phyloP scores from a whole-genome alignment of 2,113 vertebrate species.

The Rhea americana region DNA sequence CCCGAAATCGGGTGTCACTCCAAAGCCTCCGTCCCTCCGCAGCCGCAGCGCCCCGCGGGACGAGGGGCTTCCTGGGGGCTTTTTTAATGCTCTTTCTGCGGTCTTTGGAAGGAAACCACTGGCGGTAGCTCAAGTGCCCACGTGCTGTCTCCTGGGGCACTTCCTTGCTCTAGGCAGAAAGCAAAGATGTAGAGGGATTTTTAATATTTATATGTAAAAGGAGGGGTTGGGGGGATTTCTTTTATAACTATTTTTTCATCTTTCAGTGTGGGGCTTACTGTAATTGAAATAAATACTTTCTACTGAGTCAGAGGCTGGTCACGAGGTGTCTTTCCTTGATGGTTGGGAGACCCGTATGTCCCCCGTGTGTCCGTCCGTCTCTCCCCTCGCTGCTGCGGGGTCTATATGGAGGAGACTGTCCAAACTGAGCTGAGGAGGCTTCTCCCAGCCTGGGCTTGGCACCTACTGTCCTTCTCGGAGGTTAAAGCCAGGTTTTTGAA shows the following conservation, averaged over 20 bases:
- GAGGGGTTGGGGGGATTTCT: not conserved
- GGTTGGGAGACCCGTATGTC: not conserved
- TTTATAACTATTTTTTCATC: conserved; percentile 70
- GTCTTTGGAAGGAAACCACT: conserved; percentile 19
- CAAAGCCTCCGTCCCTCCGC: not conserved
- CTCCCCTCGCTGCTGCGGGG: accelerated
- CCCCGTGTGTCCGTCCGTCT: not conserved
- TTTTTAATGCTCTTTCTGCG: not conserved
- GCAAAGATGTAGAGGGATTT: not conserved
- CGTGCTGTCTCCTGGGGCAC: not conserved
- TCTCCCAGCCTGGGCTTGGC: not conserved
- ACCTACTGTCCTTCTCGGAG: accelerated
- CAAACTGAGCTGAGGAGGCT: not conserved
- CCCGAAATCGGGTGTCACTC: accelerated
- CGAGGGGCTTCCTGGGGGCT: not conserved
- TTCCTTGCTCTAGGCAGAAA: not conserved
- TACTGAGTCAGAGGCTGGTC: not conserved
- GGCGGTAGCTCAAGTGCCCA: not conserved
- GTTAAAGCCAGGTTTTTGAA: not conserved
- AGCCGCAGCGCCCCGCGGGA: not conserved
- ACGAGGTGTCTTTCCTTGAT: accelerated
- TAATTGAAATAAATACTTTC: conserved; percentile 76
- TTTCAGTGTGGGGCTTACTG: conserved; percentile 7
- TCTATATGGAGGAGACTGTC: not conserved
- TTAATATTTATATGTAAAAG: conserved; percentile 54